These are phyloP conservation scores for Hephaestus fuliginosus DNA, from an alignment of 2,797 vertebrate genomes.

Conservation along the genomic window DNA sequence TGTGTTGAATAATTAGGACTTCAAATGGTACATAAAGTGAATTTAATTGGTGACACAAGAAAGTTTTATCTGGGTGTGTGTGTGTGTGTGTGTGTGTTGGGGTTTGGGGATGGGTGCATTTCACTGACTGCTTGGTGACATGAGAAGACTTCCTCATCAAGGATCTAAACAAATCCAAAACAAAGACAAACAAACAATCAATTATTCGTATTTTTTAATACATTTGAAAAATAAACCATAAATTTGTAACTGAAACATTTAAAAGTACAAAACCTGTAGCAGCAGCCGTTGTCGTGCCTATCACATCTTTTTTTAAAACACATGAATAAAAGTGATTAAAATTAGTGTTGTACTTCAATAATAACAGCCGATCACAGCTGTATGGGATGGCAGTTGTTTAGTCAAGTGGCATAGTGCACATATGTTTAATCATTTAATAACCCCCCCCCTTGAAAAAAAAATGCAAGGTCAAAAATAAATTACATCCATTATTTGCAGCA, in stretches of 20 bases:
- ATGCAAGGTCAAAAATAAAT: slow-evolving; percentile 90
- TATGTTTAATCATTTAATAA: slow-evolving; percentile 88
- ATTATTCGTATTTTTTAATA: slow-evolving; percentile 37
- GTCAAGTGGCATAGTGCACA: slow-evolving; percentile 70
- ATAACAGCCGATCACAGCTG: slow-evolving; percentile 50
- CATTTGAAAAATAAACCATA: slow-evolving; percentile 16
- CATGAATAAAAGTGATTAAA: slow-evolving; percentile 3
- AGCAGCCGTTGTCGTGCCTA: not conserved
- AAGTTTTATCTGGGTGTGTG: slow-evolving; percentile 8
- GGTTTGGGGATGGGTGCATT: slow-evolving; percentile 2
- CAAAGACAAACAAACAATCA: slow-evolving; percentile 50
- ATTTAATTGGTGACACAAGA: slow-evolving; percentile 3
- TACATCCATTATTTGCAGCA: slow-evolving; percentile 88
- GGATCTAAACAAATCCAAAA: slow-evolving; percentile 63
- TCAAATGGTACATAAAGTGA: slow-evolving; percentile 9
- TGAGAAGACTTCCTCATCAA: slow-evolving; percentile 42
- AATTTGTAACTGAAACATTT: not conserved
- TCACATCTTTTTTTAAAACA: slow-evolving; percentile 10
- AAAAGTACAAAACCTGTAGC: not conserved
- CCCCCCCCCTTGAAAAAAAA: slow-evolving; percentile 62
- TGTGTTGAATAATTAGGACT: not conserved
- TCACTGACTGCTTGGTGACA: slow-evolving; percentile 64
- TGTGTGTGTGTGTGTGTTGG: slow-evolving; percentile 19
- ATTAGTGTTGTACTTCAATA: slow-evolving; percentile 28
- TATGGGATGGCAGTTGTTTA: slow-evolving; percentile 65